Evolutionary conservation across 2,797 vertebrate species (phyloP).

Genomic region (Gadopsis bispinosus): DNA sequence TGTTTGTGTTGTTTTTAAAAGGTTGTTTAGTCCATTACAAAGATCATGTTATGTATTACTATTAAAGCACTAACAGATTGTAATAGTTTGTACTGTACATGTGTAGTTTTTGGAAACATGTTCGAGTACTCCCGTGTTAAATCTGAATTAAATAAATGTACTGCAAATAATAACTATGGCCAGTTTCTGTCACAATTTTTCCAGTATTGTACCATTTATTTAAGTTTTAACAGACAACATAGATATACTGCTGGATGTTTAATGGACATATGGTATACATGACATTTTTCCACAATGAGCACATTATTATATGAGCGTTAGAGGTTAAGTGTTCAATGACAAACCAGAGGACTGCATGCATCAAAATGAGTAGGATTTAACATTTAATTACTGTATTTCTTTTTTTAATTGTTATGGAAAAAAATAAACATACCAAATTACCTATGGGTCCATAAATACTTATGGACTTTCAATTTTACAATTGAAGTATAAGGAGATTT

Average conservation of each 20-base stretch:
- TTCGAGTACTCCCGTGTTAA: conserved; percentile 68
- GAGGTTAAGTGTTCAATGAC: conserved; percentile 11
- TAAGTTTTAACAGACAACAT: conserved; percentile 35
- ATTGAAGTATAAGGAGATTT: conserved; percentile 36
- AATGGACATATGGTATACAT: conserved; percentile 43
- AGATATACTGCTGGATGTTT: conserved; percentile 28
- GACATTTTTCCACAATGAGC: conserved; percentile 31
- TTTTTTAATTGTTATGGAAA: background rate
- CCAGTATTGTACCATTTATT: conserved; percentile 34
- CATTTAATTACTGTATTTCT: conserved; percentile 11
- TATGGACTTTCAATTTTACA: conserved; percentile 1
- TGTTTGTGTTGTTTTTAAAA: conserved; percentile 50
- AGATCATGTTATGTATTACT: conserved; percentile 55
- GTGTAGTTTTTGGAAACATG: conserved; percentile 69
- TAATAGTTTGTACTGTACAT: conserved; percentile 71
- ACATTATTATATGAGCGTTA: conserved; percentile 24
- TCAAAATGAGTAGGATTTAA: conserved; percentile 20
- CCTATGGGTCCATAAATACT: conserved; percentile 25
- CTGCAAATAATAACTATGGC: conserved; percentile 39
- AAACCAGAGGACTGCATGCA: conserved; percentile 35
- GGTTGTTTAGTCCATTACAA: conserved; percentile 28
- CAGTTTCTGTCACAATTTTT: conserved; percentile 14
- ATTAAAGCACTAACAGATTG: conserved; percentile 57
- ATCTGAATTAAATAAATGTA: conserved; percentile 74
- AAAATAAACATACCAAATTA: conserved; percentile 23